Base-by-base conservation (phyloP, 2,113 vertebrate genomes). In the Labrus mixtus region DNA sequence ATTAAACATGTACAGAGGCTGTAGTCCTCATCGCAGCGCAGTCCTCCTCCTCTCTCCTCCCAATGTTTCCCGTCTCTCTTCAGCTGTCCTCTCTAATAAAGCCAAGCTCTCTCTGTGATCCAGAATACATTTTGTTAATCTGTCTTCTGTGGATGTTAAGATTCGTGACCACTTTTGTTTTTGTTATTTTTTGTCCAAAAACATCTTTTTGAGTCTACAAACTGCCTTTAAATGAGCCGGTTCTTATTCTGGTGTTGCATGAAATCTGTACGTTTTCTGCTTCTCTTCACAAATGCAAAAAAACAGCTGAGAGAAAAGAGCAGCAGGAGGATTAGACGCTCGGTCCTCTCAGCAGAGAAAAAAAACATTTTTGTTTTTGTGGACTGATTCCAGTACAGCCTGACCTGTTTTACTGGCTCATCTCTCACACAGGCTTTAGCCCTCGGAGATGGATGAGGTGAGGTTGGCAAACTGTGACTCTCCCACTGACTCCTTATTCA, bases 351-450 rank as follows among this genome's bases (percentile, higher is more conserved):
- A 51, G 70, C 23, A 58, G n/a, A 66, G n/a, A n/a, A n/a, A 53
- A 15, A 60, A 8, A 33, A 33, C 4, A 13, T 33, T 6, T 29
- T 6, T 11, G 39, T 43, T 4, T 7, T 11, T 43, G 63, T 10
- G 41, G 77, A 81, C 69, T n/a, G 69, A 75, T n/a, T 86, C 62
- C 12, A 57, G 65, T 33, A 61, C 61, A 78, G 13, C 50, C 70
- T 57, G 76, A 76, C 76, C 82, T 67, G 57, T 58, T 84, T 78
- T 53, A 50, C 6, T 67, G 73, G 55, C 68, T 73, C 79, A 75
- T 80, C 73, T 68, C 58, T 85, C 78, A 79, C 77, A 73, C 56
- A 17, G 58, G 55, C 54, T 69, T 77, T 64, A 57, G 6, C 78
- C 78, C 68, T 73, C 71, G 9, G 41, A 82, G 71, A 89, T 36